Percentiles rank a stretch among this genome's conserved stretches.
Evolutionary conservation across 2,113 vertebrate species (phyloP).

Genomic region (Xenopus borealis): DNA sequence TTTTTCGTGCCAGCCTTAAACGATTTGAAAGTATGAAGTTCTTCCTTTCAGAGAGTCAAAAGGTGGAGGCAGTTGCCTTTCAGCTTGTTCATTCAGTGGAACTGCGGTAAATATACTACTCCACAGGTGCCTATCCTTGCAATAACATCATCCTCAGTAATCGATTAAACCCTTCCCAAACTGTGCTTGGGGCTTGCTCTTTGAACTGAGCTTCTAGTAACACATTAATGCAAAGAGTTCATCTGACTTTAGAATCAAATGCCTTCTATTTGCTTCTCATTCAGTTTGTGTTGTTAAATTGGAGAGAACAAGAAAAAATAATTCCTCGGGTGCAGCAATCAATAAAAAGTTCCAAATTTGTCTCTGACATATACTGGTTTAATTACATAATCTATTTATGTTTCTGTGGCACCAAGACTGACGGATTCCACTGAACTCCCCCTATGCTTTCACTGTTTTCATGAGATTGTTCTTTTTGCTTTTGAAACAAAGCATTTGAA

Average conservation of each 20-base stretch:
- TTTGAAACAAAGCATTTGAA: no score
- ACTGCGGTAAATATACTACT: constrained; percentile 52
- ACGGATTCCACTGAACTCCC: no score
- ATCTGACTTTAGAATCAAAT: not conserved
- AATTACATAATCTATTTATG: no score
- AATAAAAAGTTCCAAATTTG: no score
- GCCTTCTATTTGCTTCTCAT: no score
- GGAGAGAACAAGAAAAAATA: no score
- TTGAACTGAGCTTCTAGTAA: constrained; percentile 43
- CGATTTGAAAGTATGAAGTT: constrained; percentile 57
- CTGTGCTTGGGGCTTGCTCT: constrained; percentile 30
- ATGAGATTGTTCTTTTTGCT: no score
- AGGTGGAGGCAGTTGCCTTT: constrained; percentile 49
- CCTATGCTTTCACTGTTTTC: no score
- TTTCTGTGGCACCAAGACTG: not conserved
- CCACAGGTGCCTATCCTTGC: constrained; percentile 58
- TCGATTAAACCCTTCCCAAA: constrained; percentile 52
- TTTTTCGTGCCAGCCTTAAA: constrained; percentile 51
- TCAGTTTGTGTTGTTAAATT: no score
- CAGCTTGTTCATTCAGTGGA: constrained; percentile 53
- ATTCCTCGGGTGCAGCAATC: no score
- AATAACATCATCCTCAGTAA: constrained; percentile 53
- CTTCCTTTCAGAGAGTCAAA: constrained; percentile 53
- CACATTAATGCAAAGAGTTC: not conserved
- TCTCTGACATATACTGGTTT: no score